Conservation (phyloP, 2,888 invertebrate genomes). For the Eupithecia inturbata region DNA sequence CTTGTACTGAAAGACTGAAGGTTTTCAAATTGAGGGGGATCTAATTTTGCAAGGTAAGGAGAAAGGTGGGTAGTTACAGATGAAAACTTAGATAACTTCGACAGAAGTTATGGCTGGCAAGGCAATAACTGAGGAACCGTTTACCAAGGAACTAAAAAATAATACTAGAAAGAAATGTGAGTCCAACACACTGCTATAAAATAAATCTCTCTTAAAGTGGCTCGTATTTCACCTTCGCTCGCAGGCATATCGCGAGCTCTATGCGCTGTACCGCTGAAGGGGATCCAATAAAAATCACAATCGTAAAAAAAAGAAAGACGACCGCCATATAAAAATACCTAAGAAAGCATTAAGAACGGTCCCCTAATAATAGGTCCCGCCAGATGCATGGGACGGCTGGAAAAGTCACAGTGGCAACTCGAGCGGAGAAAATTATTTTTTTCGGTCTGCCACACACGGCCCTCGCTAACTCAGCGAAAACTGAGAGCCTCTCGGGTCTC, state of each 20-base stretch:
- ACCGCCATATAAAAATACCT: conserved; percentile 81
- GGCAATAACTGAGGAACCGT: conserved; percentile 39
- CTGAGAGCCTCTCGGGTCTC: conserved; percentile 69
- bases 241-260: conserved; percentile 65
- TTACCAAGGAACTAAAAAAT: conserved; percentile 53
- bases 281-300: conserved; percentile 83
- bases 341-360: conserved; percentile 81
- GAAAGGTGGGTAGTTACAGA: neutral
- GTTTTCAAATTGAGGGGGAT: conserved; percentile 41
- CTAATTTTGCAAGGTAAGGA: neutral
- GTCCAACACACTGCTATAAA: conserved; percentile 72
- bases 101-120: neutral
- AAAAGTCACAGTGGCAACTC: conserved; percentile 81
- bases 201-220: conserved; percentile 76
- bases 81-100: neutral
- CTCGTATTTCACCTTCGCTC: conserved; percentile 79
- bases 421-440: conserved; percentile 83
- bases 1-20: conserved; percentile 37
- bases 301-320: conserved; percentile 81
- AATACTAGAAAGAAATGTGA: conserved; percentile 60
- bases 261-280: conserved; percentile 57
- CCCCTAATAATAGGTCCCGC: conserved; percentile 83
- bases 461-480: conserved; percentile 80
- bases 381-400: conserved; percentile 83
- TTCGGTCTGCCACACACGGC: conserved; percentile 83